phyloP scores from a whole-genome alignment of 2,797 vertebrate genomes.

The Pristis pectinata region DNA sequence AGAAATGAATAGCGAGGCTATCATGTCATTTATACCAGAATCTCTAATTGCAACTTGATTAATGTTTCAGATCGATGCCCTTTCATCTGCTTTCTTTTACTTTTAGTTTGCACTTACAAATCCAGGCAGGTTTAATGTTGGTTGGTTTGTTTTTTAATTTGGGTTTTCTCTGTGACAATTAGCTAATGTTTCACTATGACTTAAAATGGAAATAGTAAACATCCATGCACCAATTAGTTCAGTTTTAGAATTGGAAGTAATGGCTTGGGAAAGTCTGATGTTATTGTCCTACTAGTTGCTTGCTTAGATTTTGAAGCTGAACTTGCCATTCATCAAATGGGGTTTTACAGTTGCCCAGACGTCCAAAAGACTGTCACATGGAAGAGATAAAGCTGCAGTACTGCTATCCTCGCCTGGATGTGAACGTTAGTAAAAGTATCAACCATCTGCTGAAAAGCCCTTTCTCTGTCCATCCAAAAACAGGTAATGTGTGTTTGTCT shows the following conservation, averaged over 20 bases:
- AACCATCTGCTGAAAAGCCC: constrained; percentile 93
- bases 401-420: constrained; percentile 89
- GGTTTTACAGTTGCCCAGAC: neutral
- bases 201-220: neutral
- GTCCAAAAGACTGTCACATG: neutral
- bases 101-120: neutral
- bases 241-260: neutral
- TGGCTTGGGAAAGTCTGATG: neutral
- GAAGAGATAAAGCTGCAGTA: constrained; percentile 90
- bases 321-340: neutral
- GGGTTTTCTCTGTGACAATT: neutral
- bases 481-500: constrained; percentile 59
- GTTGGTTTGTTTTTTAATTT: neutral
- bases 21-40: neutral
- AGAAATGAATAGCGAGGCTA: neutral
- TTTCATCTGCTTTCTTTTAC: no score
- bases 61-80: no score
- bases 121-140: neutral
- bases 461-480: constrained; percentile 95
- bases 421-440: constrained; percentile 91
- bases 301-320: neutral
- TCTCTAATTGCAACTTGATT: neutral
- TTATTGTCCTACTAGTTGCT: neutral
- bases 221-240: neutral
- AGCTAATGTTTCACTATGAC: neutral